Conservation (phyloP, 2,888 invertebrate species). For the Zonitis immaculata region DNA sequence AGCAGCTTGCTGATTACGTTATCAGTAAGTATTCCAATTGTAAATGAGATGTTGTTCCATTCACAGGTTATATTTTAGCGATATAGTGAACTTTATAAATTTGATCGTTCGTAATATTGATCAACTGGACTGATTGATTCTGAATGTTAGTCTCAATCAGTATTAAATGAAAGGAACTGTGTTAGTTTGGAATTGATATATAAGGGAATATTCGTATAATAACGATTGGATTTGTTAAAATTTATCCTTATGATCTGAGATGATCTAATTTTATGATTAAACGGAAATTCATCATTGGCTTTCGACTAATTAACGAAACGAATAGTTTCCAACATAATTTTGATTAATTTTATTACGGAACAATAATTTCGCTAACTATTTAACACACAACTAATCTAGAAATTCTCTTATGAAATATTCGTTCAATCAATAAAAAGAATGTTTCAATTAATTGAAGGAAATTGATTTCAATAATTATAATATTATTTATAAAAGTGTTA, state of each 20-base stretch:
- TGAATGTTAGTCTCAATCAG: too few relatives aligned
- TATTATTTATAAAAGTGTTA: too few relatives aligned
- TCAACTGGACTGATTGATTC: not conserved
- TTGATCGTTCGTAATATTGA: not conserved
- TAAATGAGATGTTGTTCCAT: constrained; percentile 35
- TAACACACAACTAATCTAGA: not conserved
- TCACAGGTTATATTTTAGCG: constrained; percentile 38
- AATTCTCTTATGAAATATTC: too few relatives aligned
- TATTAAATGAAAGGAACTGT: too few relatives aligned
- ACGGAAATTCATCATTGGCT: constrained; percentile 10
- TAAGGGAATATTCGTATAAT: not conserved
- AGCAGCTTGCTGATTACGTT: too few relatives aligned
- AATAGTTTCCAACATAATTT: constrained; percentile 11
- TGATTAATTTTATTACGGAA: constrained; percentile 3
- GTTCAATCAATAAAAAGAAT: too few relatives aligned
- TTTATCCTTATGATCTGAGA: constrained; percentile 3
- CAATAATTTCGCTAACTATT: not conserved
- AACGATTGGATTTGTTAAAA: not conserved
- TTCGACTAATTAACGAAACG: constrained; percentile 17
- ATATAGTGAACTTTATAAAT: too few relatives aligned
- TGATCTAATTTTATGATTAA: constrained; percentile 14
- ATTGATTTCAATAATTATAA: too few relatives aligned
- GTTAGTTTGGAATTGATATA: too few relatives aligned
- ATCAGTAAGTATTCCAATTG: constrained; percentile 1
- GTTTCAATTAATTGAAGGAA: too few relatives aligned